Evolutionary conservation across 2,113 vertebrate genomes (phyloP), one percentile per base, ranked within the genome.

Genomic region (Myotis brandtii): DNA sequence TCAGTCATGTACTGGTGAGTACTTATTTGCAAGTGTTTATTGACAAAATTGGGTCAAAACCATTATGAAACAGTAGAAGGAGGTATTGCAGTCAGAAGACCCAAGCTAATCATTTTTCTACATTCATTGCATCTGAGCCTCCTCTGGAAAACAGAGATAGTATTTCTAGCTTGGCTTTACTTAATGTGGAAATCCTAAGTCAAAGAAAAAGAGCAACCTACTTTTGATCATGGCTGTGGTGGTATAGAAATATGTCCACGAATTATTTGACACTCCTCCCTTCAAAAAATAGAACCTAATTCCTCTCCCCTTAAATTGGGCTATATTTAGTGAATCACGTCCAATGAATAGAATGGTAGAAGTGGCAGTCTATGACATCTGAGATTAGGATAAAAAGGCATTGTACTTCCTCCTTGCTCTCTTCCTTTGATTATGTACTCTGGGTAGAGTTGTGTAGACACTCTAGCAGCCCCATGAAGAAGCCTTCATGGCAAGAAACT

Each of bases 21-120:
- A 32, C 56, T 20, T 87, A 82, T 76, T 92, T 86, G 54, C 37
- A 92, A 87, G 25, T 67, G 25, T 82, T 87, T 82, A 92, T 64
- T 81, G 30, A 73, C 23, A 82, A 75, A 75, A 76, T 37, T 76
- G 46, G 18, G 14, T 20, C 64, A 20, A 88, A 92, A 88, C 40
- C 77, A 59, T 34, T 46, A 37, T 56, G 20, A 43, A 88, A 59
- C 27, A 88, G 52, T 81, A 64, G 67, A 72, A 81, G 20, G 43
- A 92, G 32, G 40, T 75, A 86, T 5, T 48, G 17, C 2, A 64
- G 54, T 75, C 30, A 56, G 56, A 67, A 82, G 67, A 87, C 32
- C 46, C 48, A 16, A 59, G 37, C 32, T 88, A 83, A 81, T 67
- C 21, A 27, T n/a, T 75, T 48, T 88, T 76, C 77, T 82, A 82